Evolutionary conservation across 1,140 invertebrate species (phyloP).

Genomic region (Polypedilum vanderplanki): DNA sequence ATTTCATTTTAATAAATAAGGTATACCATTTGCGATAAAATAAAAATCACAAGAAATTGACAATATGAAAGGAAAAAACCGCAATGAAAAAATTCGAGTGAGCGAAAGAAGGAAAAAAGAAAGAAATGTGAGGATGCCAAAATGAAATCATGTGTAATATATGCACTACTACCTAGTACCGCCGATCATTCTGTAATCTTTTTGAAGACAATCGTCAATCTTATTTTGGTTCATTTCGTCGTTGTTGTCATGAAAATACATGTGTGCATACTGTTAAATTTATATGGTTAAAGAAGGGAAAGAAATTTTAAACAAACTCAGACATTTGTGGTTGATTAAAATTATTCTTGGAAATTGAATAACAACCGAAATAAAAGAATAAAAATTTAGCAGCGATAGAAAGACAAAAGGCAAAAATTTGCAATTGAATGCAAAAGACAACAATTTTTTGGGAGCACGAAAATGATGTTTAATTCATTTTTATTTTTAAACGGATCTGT

Average conservation of each 20-base stretch:
- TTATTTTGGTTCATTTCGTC: background rate
- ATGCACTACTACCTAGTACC: background rate
- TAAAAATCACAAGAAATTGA: no score
- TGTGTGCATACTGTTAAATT: no score
- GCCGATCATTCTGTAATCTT: background rate
- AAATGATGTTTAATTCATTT: slow-evolving; percentile 21
- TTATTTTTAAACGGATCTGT: slow-evolving; percentile 21
- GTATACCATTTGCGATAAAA: no score
- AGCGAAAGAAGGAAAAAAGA: background rate
- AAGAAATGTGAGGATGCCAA: background rate
- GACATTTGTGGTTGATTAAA: background rate
- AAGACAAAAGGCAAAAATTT: background rate
- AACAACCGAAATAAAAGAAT: background rate
- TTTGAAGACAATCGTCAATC: slow-evolving; percentile 17
- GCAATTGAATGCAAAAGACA: slow-evolving; percentile 18
- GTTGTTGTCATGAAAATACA: background rate
- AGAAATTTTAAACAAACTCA: background rate
- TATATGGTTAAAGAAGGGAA: background rate
- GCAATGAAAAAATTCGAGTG: no score
- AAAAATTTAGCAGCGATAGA: background rate
- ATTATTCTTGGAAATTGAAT: background rate
- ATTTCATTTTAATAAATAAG: no score
- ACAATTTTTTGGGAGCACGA: background rate
- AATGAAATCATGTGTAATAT: background rate
- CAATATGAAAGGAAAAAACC: no score